These are phyloP conservation scores for Zygaena filipendulae DNA, from an alignment of 2,888 invertebrate species.

Conservation along the genomic window DNA sequence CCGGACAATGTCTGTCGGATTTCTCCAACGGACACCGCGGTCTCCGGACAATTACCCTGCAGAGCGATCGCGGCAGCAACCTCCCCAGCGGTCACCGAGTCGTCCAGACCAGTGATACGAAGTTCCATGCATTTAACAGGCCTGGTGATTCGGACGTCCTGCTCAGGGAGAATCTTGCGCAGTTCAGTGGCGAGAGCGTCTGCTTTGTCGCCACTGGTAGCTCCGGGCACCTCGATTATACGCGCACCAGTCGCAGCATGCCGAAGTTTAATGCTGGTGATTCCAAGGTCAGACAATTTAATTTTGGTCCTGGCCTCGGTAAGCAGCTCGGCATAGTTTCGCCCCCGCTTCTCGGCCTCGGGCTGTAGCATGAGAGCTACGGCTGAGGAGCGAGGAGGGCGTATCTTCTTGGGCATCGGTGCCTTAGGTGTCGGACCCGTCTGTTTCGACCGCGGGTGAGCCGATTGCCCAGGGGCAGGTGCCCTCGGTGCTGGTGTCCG, in stretches of 20 bases:
- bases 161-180: no score
- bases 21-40: conserved; percentile 2
- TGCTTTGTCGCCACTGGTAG: no score
- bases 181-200: no score
- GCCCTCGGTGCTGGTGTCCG: no score
- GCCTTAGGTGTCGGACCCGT: no score
- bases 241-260: conserved; percentile 9
- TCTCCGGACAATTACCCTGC: conserved; percentile 3
- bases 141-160: conserved; percentile 6
- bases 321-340: conserved; percentile 6
- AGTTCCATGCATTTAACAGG: conserved; percentile 11
- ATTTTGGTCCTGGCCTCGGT: no score
- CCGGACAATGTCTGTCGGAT: background rate
- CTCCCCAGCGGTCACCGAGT: conserved; percentile 3
- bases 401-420: no score
- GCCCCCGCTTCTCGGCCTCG: conserved; percentile 8
- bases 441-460: no score
- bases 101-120: conserved; percentile 7
- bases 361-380: conserved; percentile 12
- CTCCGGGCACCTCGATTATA: conserved; percentile 10
- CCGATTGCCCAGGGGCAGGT: no score
- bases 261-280: conserved; percentile 5
- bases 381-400: conserved; percentile 8
- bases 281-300: no score
- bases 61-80: conserved; percentile 7